These are phyloP conservation scores for Argopecten irradians DNA, from an alignment of 1,140 invertebrate species.

Conservation along the genomic window DNA sequence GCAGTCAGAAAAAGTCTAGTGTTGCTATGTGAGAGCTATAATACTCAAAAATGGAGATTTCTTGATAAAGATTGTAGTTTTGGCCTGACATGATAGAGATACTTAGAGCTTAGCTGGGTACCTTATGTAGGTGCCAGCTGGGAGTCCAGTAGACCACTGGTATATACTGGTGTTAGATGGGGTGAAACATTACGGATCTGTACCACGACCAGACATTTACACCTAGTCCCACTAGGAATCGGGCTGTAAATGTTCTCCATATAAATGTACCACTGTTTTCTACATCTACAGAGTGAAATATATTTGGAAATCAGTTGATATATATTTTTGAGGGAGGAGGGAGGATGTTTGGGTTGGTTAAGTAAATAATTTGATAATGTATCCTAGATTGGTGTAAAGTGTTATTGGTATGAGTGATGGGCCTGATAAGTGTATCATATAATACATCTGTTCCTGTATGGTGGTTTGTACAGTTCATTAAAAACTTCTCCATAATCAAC, in stretches of 20 bases:
- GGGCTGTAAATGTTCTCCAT: background rate
- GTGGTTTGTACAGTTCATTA: too few species aligned
- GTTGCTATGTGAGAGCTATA: constrained; percentile 7
- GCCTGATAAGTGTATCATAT: too few species aligned
- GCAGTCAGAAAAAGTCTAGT: background rate
- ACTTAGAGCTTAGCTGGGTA: background rate
- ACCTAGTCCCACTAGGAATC: background rate
- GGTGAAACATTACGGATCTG: background rate
- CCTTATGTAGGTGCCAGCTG: background rate
- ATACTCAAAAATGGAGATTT: constrained; percentile 21
- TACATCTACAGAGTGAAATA: background rate
- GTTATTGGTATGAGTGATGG: too few species aligned
- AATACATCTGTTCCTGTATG: background rate
- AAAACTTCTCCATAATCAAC: too few species aligned
- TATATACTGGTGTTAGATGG: background rate
- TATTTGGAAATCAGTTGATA: background rate
- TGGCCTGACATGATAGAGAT: background rate
- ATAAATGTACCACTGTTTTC: background rate
- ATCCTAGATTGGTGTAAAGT: too few species aligned
- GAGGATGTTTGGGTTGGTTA: too few species aligned
- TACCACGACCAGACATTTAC: background rate
- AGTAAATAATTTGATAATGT: too few species aligned
- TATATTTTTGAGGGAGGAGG: background rate
- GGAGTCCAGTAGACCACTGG: background rate
- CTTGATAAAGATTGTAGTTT: background rate